Conservation (phyloP, 2,113 vertebrate genomes). For the Lichenostomus cassidix region DNA sequence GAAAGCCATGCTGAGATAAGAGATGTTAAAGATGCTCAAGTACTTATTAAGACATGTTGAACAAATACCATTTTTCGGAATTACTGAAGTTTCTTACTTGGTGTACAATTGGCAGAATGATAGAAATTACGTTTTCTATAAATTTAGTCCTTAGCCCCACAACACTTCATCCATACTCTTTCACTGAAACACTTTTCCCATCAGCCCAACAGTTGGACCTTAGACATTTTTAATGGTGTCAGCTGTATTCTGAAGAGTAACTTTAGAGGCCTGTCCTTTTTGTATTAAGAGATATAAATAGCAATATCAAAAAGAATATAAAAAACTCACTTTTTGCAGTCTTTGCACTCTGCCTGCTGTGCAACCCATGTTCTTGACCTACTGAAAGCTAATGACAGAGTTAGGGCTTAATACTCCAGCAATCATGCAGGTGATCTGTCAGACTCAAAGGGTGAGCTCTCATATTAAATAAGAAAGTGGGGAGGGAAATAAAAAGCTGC, state of each 20-base stretch:
- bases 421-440: constrained; percentile 46
- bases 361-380: neutral
- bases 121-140: neutral
- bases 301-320: neutral
- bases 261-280: neutral
- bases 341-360: neutral
- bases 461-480: neutral
- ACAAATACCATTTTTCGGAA: neutral
- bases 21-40: neutral
- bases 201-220: neutral
- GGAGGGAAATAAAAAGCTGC: neutral
- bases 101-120: neutral
- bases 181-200: neutral
- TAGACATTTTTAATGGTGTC: neutral
- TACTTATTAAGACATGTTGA: neutral
- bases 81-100: neutral
- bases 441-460: neutral
- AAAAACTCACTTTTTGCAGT: neutral
- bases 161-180: neutral
- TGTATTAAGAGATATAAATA: constrained; percentile 10
- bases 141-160: neutral
- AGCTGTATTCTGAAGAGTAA: neutral
- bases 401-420: constrained; percentile 36
- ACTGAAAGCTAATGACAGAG: constrained; percentile 22
- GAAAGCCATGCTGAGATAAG: neutral